These are phyloP conservation scores for Bombus soroeensis DNA, from an alignment of 1,140 invertebrate genomes.

Conservation along the genomic window DNA sequence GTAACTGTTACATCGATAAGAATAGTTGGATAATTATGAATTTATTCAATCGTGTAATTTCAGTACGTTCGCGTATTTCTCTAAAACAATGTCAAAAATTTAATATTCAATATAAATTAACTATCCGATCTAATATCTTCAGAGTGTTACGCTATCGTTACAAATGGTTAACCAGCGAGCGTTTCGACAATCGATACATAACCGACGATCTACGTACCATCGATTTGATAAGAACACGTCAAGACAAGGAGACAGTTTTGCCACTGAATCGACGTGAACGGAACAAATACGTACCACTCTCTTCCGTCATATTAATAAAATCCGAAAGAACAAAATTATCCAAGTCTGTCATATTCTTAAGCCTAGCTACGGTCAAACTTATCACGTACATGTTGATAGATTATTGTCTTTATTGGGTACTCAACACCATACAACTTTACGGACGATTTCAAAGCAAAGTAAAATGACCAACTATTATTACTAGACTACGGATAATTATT, in stretches of 20 bases:
- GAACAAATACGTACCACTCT: conserved; percentile 85
- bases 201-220: conserved; percentile 87
- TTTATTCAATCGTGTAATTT: too few relatives aligned
- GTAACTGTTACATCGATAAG: background rate
- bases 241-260: conserved; percentile 86
- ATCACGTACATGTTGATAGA: conserved; percentile 88
- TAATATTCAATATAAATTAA: too few relatives aligned
- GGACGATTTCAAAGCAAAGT: conserved; percentile 84
- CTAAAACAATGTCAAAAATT: too few relatives aligned
- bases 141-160: conserved; percentile 88
- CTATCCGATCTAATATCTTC: conserved; percentile 49
- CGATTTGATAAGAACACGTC: conserved; percentile 85
- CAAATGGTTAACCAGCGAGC: conserved; percentile 88
- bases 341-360: conserved; percentile 85
- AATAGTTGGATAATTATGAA: background rate
- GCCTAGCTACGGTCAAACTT: conserved; percentile 86
- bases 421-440: conserved; percentile 86
- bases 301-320: conserved; percentile 84
- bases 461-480: conserved; percentile 16
- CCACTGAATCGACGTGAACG: conserved; percentile 88
- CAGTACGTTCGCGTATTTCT: too few relatives aligned
- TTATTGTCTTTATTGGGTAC: conserved; percentile 89
- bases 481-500: background rate
- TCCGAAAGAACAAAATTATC: conserved; percentile 85
- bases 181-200: conserved; percentile 90